Conservation (phyloP, 2,113 vertebrate genomes). For the Rhinopomastus cyanomelas region DNA sequence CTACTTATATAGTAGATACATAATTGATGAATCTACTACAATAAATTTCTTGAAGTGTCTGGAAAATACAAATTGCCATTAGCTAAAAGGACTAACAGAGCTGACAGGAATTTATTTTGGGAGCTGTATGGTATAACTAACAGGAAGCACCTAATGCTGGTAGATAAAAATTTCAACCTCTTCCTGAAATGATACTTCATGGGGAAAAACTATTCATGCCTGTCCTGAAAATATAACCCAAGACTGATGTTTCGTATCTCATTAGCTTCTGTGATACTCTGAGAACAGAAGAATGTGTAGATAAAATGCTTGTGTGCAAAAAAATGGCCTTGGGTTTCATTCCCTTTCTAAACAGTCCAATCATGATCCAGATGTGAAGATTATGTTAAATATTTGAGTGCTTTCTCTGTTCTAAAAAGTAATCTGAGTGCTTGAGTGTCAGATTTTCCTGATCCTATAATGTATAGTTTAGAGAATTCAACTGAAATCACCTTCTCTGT, state of each 20-base stretch:
- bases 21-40: conserved; percentile 3
- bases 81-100: conserved; percentile 17
- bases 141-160: conserved; percentile 9
- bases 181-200: neutral
- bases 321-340: neutral
- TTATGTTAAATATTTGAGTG: neutral
- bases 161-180: conserved; percentile 12
- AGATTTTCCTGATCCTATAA: neutral
- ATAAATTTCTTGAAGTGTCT: conserved; percentile 24
- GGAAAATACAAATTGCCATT: conserved; percentile 28
- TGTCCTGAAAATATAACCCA: conserved; percentile 7
- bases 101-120: conserved; percentile 42
- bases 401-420: neutral
- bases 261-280: neutral
- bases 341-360: neutral
- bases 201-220: conserved; percentile 23
- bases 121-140: neutral
- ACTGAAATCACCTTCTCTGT: neutral
- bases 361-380: neutral
- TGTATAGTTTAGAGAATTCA: neutral
- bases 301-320: neutral
- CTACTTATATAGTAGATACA: no score
- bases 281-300: neutral
- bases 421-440: neutral
- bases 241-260: neutral